Evolutionary conservation across 2,113 vertebrate genomes (phyloP), one percentile per base, ranked within the genome.

Genomic region (Panthera leo): DNA sequence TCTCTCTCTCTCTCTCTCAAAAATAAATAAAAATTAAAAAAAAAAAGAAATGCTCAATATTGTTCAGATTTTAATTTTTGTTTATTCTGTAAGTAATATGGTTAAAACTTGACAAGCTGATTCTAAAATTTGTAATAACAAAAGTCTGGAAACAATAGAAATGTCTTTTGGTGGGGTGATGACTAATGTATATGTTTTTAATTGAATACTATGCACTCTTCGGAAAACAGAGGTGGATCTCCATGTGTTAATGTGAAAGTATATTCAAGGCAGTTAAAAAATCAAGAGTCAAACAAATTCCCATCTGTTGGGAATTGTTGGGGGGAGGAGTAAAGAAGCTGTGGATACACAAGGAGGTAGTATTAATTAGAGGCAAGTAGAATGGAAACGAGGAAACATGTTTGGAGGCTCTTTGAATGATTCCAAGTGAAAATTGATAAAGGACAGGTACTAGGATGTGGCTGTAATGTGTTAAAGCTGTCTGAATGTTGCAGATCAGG

Each of bases 31-130:
- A 45, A 45, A 45, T 45, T 45, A 45, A 45, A 45, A 45, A 45
- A 45, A 45, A 45, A 45, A 45, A n/a, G 67, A 83, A 89, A 83
- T 31, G 34, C 34, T 92, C 53, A 39, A 0, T 95, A 58, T 65
- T 95, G n/a, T 82, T 92, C 29, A 92, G 68, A 55, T 88, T 92
- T 87, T 87, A 86, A 18, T 63, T 79, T 25, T 73, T 71, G 34
- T 27, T 80, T 88, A 45, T 61, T 88, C n/a, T 92, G 3, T 65
- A 70, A 68, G 79, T 85, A 73, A 63, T 42, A 48, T 45, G 15
- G 75, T 42, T 75, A 39, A 48, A 39, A 83, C 16, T 29, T 92
- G 75, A 88, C 21, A 88, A 9, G 29, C 14, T 85, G 42, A 14
- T 90, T 68, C n/a, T 92, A n/a, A 82, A 45, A 34, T 76, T 93